Evolutionary conservation across 2,888 invertebrate genomes (phyloP).

Genomic region (Abrostola triplasia): DNA sequence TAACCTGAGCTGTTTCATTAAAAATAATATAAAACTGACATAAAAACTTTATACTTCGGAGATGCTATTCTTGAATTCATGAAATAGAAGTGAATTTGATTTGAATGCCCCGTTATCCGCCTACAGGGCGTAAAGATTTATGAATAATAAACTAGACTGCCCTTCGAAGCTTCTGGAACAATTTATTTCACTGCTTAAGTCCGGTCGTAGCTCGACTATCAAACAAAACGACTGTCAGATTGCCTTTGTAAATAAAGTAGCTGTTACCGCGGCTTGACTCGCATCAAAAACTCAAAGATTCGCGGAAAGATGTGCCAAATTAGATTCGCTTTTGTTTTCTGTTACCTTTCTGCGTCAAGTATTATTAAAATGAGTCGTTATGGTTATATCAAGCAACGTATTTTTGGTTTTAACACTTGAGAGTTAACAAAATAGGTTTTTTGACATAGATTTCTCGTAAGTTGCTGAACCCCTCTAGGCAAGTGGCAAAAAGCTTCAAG

Average conservation of each 20-base stretch:
- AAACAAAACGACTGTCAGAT: conserved; percentile 55
- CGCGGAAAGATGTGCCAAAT: not conserved
- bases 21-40: conserved; percentile 21
- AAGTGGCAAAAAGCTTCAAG: too few relatives aligned
- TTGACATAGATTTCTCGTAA: too few relatives aligned
- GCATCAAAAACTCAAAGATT: not conserved
- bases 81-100: conserved; percentile 51
- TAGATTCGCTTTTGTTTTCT: not conserved
- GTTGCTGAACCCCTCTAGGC: too few relatives aligned
- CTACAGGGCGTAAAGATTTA: conserved; percentile 57
- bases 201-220: conserved; percentile 52
- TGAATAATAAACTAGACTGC: conserved; percentile 59
- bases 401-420: too few relatives aligned
- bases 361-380: too few relatives aligned
- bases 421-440: too few relatives aligned
- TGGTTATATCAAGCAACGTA: too few relatives aligned
- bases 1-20: not conserved
- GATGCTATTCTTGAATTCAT: conserved; percentile 45
- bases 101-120: conserved; percentile 50
- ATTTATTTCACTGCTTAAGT: conserved; percentile 53
- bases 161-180: conserved; percentile 45
- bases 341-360: not conserved
- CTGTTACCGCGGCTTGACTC: conserved; percentile 9
- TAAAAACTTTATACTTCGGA: conserved; percentile 14
- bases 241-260: conserved; percentile 54